These are phyloP conservation scores for Ceratothoa steindachneri DNA, from an alignment of 2,888 invertebrate genomes.

Conservation along the genomic window DNA sequence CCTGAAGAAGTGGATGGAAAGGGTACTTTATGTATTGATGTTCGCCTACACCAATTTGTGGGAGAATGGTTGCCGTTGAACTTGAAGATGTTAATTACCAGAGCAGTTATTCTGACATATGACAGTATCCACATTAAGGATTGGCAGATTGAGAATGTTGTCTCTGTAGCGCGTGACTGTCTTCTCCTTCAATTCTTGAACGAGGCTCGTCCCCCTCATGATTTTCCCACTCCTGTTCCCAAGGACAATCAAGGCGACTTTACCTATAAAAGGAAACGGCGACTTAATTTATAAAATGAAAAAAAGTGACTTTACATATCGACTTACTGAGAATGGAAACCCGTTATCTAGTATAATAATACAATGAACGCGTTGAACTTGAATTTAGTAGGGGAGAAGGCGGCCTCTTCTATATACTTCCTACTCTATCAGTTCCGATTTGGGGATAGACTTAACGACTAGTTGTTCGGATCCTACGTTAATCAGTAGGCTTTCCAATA, in stretches of 20 bases:
- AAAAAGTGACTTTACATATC: too few species aligned
- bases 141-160: slow-evolving; percentile 64
- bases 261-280: not conserved
- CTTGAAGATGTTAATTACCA: slow-evolving; percentile 19
- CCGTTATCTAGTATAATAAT: too few species aligned
- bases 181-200: slow-evolving; percentile 16
- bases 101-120: slow-evolving; percentile 91
- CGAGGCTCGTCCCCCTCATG: slow-evolving; percentile 2
- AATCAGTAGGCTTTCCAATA: too few species aligned
- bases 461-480: too few species aligned
- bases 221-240: not conserved
- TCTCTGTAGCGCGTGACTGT: not conserved
- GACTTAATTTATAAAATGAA: too few species aligned
- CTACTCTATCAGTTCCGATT: too few species aligned
- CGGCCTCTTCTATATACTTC: too few species aligned
- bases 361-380: too few species aligned
- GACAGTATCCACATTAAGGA: slow-evolving; percentile 72
- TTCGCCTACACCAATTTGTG: not conserved
- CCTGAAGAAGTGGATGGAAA: not conserved
- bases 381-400: too few species aligned
- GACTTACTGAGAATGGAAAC: too few species aligned
- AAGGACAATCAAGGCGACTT: not conserved
- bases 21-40: slow-evolving; percentile 20
- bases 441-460: too few species aligned
- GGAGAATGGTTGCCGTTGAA: too few species aligned